These are phyloP conservation scores for Encarsia formosa DNA, from an alignment of 2,888 invertebrate genomes.

Conservation along the genomic window DNA sequence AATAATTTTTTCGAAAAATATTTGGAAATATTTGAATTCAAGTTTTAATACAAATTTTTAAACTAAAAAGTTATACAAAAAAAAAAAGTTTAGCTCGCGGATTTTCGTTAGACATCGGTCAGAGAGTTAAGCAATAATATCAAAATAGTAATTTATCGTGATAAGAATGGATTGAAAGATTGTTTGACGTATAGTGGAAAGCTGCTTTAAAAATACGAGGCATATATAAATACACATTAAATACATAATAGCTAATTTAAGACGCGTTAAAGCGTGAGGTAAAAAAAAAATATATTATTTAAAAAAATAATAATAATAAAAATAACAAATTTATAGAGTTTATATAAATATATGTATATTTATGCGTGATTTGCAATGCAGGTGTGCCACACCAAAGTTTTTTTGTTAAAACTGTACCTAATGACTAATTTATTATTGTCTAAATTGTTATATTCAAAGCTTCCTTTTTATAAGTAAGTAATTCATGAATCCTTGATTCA, in stretches of 20 bases:
- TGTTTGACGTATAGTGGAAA: constrained; percentile 16
- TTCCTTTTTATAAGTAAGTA: constrained; percentile 1
- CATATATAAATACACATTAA: constrained; percentile 14
- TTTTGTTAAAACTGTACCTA: constrained; percentile 22
- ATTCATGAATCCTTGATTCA: not conserved
- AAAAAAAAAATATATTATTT: constrained; percentile 15
- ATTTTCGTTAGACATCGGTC: constrained; percentile 4
- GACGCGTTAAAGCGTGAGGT: constrained; percentile 15
- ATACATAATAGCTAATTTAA: constrained; percentile 24
- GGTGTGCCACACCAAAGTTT: constrained; percentile 33
- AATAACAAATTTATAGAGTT: constrained; percentile 31
- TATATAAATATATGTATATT: constrained; percentile 36
- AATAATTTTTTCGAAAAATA: not conserved
- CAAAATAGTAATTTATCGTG: constrained; percentile 17
- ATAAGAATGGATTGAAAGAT: constrained; percentile 24
- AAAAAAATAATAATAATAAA: too few species aligned
- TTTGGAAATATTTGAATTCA: not conserved
- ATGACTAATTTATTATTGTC: constrained; percentile 24
- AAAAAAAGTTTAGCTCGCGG: constrained; percentile 10
- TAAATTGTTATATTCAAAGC: constrained; percentile 10
- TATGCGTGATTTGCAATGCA: constrained; percentile 41
- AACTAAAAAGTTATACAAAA: not conserved
- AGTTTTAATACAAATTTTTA: constrained; percentile 1
- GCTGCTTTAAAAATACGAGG: constrained; percentile 17
- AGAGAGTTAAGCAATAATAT: constrained; percentile 21